phyloP scores from a whole-genome alignment of 1,140 invertebrate species.

The Dendroctonus valens region DNA sequence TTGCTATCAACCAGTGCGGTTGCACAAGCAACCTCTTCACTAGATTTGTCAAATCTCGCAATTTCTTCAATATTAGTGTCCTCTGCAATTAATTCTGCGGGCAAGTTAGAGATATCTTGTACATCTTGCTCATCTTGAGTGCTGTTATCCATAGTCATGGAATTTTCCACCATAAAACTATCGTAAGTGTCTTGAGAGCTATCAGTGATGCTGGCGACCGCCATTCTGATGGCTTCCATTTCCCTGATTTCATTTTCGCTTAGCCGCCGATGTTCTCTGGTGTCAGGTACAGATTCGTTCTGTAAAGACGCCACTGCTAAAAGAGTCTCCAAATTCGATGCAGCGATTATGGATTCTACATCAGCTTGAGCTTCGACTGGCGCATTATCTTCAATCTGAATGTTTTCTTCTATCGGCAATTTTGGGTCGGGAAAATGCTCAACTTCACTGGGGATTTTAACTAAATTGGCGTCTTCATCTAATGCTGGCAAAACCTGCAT shows the following conservation, averaged over 20 bases:
- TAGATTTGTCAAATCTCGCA: too few relatives aligned
- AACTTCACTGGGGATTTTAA: conserved; percentile 16
- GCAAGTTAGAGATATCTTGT: not conserved
- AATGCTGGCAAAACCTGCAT: not conserved
- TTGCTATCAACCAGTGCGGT: too few relatives aligned
- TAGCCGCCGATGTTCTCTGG: conserved; percentile 7
- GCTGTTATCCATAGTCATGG: not conserved
- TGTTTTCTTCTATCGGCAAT: too few relatives aligned
- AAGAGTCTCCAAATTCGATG: conserved; percentile 36
- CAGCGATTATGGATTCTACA: not conserved
- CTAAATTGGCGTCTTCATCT: conserved; percentile 14
- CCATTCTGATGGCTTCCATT: conserved; percentile 36
- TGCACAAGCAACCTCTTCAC: too few relatives aligned
- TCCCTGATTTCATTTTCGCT: conserved; percentile 35
- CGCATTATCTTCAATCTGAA: too few relatives aligned
- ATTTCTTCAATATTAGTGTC: too few relatives aligned
- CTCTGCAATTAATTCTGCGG: not conserved
- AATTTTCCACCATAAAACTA: conserved; percentile 17
- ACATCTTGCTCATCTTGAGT: conserved; percentile 7
- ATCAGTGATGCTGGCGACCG: conserved; percentile 35
- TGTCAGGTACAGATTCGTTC: conserved; percentile 18
- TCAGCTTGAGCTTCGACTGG: conserved; percentile 1
- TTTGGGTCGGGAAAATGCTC: conserved; percentile 2
- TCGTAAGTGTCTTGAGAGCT: conserved; percentile 31
- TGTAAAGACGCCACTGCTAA: conserved; percentile 36